These are phyloP conservation scores for Listronotus bonariensis DNA, from an alignment of 1,140 invertebrate species.

Conservation along the genomic window DNA sequence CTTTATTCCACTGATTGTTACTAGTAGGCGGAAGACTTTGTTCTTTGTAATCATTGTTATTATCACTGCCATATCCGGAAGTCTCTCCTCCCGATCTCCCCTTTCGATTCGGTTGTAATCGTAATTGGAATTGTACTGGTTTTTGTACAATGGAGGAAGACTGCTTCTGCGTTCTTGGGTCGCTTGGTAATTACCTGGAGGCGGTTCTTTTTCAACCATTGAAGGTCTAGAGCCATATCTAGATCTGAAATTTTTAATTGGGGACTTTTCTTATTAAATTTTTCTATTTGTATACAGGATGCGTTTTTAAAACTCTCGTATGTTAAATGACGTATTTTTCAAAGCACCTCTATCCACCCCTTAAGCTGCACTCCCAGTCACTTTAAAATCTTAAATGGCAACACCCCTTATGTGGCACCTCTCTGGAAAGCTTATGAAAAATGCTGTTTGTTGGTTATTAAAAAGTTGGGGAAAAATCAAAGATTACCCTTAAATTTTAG, in stretches of 20 bases:
- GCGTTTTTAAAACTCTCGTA: too few relatives aligned
- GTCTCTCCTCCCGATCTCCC: slow-evolving; percentile 67
- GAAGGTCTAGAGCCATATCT: slow-evolving; percentile 41
- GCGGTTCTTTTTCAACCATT: slow-evolving; percentile 28
- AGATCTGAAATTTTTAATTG: slow-evolving; percentile 24
- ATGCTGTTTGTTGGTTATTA: too few relatives aligned
- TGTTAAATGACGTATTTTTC: too few relatives aligned
- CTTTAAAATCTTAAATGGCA: too few relatives aligned
- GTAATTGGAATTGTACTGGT: slow-evolving; percentile 47
- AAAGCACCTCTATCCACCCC: too few relatives aligned
- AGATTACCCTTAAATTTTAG: too few relatives aligned
- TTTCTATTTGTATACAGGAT: too few relatives aligned
- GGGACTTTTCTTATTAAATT: too few relatives aligned
- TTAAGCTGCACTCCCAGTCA: too few relatives aligned
- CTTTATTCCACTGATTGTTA: slow-evolving; percentile 11
- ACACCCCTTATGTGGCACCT: too few relatives aligned
- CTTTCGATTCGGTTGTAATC: slow-evolving; percentile 39
- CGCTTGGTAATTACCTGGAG: slow-evolving; percentile 8
- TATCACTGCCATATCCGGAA: slow-evolving; percentile 74
- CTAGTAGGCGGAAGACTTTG: slow-evolving; percentile 28
- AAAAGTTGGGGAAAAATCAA: too few relatives aligned
- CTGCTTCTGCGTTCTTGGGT: slow-evolving; percentile 36
- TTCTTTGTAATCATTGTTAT: slow-evolving; percentile 47
- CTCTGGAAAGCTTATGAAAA: too few relatives aligned
- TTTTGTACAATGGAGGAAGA: slow-evolving; percentile 50